A percentile compares a stretch with the other conserved stretches of the same genome.
Evolutionary conservation across 2,888 invertebrate genomes (phyloP).

Genomic region (Oconnorella tubifera): DNA sequence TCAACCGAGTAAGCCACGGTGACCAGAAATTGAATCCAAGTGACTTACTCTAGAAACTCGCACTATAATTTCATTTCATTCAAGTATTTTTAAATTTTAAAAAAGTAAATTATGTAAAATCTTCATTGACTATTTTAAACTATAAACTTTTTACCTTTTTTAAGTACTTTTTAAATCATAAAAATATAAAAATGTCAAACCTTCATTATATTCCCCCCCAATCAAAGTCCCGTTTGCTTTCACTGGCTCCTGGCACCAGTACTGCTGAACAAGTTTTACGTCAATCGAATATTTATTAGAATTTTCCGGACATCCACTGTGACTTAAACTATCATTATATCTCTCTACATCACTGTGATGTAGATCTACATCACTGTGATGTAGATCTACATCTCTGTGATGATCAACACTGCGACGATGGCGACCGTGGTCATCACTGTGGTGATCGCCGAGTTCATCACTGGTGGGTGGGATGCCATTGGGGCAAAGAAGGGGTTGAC

Average conservation of each 20-base stretch:
- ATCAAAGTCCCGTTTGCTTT: neutral
- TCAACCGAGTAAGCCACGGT: too few species aligned
- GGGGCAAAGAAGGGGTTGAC: conserved; percentile 34
- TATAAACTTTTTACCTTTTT: too few species aligned
- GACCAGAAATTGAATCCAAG: too few species aligned
- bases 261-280: conserved; percentile 24
- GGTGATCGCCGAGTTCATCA: neutral
- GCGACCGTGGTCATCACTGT: neutral
- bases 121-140: too few species aligned
- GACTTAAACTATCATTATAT: conserved; percentile 3
- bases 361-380: neutral
- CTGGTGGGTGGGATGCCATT: neutral
- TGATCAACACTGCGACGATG: too few species aligned
- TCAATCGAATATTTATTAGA: conserved; percentile 21
- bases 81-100: too few species aligned
- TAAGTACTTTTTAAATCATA: too few species aligned
- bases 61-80: too few species aligned
- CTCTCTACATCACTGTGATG: neutral
- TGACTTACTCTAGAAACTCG: too few species aligned
- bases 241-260: conserved; percentile 29
- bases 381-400: neutral
- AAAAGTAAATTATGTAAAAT: too few species aligned
- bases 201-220: conserved; percentile 34
- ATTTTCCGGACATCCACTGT: conserved; percentile 19
- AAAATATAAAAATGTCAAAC: too few species aligned